These are phyloP conservation scores for Dusona sp. DNA, from an alignment of 2,888 invertebrate species.

Conservation along the genomic window DNA sequence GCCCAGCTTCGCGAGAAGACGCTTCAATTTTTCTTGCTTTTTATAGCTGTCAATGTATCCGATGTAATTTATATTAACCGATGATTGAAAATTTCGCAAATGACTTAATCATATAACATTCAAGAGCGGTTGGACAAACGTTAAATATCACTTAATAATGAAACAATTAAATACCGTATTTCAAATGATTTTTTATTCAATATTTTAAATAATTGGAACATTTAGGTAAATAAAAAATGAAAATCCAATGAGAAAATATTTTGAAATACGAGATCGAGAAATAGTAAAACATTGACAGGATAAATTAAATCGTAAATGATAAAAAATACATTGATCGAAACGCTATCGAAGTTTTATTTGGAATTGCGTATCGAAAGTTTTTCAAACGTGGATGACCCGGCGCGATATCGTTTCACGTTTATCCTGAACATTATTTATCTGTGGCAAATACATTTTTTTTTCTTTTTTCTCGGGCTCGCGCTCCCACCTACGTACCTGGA, in stretches of 20 bases:
- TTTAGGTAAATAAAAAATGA: no score
- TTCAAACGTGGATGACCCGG: neutral
- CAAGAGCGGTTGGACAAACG: neutral
- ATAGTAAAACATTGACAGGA: neutral
- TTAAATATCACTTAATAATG: no score
- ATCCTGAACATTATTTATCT: neutral
- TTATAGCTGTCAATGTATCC: neutral
- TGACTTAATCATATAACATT: neutral
- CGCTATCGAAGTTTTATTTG: neutral
- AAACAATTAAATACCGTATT: no score
- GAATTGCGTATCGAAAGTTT: neutral
- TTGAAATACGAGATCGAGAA: neutral
- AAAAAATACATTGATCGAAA: neutral
- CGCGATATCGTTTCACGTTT: neutral
- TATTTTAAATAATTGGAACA: no score
- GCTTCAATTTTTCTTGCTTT: conserved; percentile 17
- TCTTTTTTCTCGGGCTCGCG: neutral
- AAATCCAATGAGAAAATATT: no score
- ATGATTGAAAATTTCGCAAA: neutral
- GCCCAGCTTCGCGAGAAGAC: neutral
- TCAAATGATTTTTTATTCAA: no score
- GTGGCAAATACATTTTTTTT: neutral
- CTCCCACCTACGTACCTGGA: conserved; percentile 45
- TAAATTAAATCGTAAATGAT: neutral
- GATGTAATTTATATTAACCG: neutral